phyloP scores from a whole-genome alignment of 2,888 invertebrate species.

The Spodoptera picta region DNA sequence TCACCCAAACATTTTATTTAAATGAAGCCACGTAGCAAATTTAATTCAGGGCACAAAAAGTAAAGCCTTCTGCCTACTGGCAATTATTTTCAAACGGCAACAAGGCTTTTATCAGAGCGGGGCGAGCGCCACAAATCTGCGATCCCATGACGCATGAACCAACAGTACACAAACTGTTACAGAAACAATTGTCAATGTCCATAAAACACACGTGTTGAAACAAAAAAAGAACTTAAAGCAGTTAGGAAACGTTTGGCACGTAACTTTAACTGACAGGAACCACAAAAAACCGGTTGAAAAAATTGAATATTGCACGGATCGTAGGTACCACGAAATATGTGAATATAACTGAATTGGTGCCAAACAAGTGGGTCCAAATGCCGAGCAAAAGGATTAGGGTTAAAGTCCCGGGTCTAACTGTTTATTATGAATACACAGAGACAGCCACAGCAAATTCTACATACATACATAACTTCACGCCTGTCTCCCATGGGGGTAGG shows the following conservation, averaged over 20 bases:
- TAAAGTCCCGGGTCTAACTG: too few relatives aligned
- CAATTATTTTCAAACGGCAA: constrained; percentile 61
- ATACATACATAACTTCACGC: too few relatives aligned
- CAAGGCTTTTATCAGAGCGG: constrained; percentile 55
- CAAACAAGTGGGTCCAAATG: too few relatives aligned
- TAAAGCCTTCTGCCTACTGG: constrained; percentile 27
- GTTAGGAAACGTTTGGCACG: constrained; percentile 12
- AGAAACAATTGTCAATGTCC: constrained; percentile 58
- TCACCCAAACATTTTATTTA: constrained; percentile 37
- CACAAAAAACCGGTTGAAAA: background rate
- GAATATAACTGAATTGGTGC: too few relatives aligned
- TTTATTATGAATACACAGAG: too few relatives aligned
- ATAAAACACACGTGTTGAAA: constrained; percentile 58
- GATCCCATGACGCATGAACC: constrained; percentile 46
- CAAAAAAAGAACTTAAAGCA: constrained; percentile 35
- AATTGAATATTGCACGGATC: background rate
- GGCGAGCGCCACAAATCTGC: constrained; percentile 59
- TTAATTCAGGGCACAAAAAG: constrained; percentile 52
- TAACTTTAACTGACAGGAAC: constrained; percentile 2
- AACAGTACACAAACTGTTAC: constrained; percentile 18
- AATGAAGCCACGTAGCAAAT: constrained; percentile 52
- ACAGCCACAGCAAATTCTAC: too few relatives aligned
- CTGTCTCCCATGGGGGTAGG: too few relatives aligned
- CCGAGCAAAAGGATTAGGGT: too few relatives aligned
- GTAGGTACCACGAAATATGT: too few relatives aligned